phyloP scores from a whole-genome alignment of 2,113 vertebrate species.

The Xenotilapia flavipinnis region DNA sequence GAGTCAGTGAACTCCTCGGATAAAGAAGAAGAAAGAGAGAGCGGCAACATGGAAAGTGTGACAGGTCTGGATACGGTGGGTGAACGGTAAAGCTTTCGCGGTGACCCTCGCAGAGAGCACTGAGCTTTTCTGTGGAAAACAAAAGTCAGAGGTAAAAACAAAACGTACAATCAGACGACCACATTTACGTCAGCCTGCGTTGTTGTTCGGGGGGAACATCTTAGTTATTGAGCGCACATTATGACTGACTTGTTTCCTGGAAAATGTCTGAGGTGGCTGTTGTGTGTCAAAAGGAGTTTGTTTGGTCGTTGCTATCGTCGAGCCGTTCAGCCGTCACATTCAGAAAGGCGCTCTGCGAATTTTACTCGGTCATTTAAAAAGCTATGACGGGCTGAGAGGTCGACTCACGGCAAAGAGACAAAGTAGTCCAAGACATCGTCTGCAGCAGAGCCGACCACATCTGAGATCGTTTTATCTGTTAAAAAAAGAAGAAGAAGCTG shows the following conservation, averaged over 20 bases:
- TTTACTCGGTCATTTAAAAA: not conserved
- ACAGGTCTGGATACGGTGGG: not conserved
- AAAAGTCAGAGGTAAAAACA: not conserved
- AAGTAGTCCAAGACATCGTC: rapidly evolving
- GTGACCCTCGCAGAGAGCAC: conserved; percentile 21
- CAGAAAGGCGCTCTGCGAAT: not conserved
- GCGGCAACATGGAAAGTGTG: conserved; percentile 38
- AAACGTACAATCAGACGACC: conserved; percentile 25
- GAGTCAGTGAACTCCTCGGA: not conserved
- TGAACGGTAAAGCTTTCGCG: conserved; percentile 21
- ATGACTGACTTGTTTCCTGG: conserved; percentile 17
- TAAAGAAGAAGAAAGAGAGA: not conserved
- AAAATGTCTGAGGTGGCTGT: not conserved
- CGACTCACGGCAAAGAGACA: not conserved
- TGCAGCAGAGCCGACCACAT: not conserved
- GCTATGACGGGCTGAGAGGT: not conserved
- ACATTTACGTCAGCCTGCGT: conserved; percentile 19
- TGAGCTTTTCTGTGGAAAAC: not conserved
- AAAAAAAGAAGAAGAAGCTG: not conserved
- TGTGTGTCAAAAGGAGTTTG: conserved; percentile 11
- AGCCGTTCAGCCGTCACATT: not conserved
- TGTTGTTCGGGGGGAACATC: not conserved
- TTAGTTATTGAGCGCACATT: not conserved
- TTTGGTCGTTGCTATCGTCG: not conserved
- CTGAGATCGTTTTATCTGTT: not conserved